These are phyloP conservation scores for Characodon lateralis DNA, from an alignment of 2,797 vertebrate genomes.

Conservation along the genomic window DNA sequence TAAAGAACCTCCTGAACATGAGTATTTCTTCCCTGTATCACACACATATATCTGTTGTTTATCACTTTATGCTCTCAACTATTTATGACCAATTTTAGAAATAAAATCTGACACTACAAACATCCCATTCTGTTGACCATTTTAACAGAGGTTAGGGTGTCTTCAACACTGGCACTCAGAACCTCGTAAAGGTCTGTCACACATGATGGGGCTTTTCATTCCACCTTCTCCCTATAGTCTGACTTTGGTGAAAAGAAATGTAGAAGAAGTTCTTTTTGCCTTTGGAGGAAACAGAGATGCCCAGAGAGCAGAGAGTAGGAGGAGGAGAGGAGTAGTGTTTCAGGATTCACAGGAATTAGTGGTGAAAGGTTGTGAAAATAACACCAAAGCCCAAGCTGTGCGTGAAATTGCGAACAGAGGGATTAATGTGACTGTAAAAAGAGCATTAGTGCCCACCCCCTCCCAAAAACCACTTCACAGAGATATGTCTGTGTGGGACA, in stretches of 20 bases:
- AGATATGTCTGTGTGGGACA: conserved; percentile 47
- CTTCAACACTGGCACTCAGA: not conserved
- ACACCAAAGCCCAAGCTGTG: conserved; percentile 76
- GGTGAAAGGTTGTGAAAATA: conserved; percentile 82
- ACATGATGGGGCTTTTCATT: not conserved
- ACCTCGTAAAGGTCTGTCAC: conserved; percentile 35
- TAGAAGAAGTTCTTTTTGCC: conserved; percentile 62
- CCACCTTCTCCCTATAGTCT: conserved; percentile 18
- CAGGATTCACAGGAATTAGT: conserved; percentile 78
- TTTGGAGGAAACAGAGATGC: conserved; percentile 47
- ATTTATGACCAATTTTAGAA: not conserved
- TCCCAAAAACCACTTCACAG: conserved; percentile 48
- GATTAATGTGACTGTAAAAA: conserved; percentile 81
- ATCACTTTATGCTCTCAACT: not conserved
- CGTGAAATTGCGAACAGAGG: conserved; percentile 83
- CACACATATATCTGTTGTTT: not conserved
- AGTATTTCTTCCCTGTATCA: not conserved
- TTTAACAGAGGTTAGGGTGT: conserved; percentile 1
- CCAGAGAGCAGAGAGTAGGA: conserved; percentile 28
- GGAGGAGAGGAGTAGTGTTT: conserved; percentile 72
- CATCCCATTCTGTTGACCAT: not conserved
- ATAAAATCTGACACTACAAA: no score
- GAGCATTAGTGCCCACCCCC: conserved; percentile 66
- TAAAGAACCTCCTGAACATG: no score
- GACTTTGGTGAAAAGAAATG: conserved; percentile 56